phyloP scores from a whole-genome alignment of 1,140 invertebrate species.

The Calephelis virginiensis region DNA sequence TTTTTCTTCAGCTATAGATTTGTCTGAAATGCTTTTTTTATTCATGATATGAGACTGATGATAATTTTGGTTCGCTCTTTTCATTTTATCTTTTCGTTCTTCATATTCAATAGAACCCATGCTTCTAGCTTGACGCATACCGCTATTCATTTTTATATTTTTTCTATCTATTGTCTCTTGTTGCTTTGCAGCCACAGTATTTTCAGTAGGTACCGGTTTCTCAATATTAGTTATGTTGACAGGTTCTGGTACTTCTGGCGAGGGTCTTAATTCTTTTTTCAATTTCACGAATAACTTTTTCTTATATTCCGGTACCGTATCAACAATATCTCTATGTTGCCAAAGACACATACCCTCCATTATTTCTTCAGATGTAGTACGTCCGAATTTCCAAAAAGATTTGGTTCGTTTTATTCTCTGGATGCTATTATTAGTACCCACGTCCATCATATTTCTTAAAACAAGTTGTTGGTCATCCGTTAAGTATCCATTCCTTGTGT shows the following conservation, averaged over 20 bases:
- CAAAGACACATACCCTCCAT: constrained; percentile 91
- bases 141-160: constrained; percentile 63
- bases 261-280: constrained; percentile 65
- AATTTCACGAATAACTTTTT: constrained; percentile 74
- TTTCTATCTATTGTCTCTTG: constrained; percentile 78
- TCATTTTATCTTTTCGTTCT: constrained; percentile 58
- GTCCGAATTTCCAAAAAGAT: constrained; percentile 90
- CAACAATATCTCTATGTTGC: constrained; percentile 90
- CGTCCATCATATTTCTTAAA: constrained; percentile 73
- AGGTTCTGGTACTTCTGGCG: constrained; percentile 57
- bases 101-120: constrained; percentile 73
- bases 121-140: constrained; percentile 73
- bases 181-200: constrained; percentile 44
- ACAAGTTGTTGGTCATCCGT: constrained; percentile 78
- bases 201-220: constrained; percentile 50
- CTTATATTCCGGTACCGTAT: constrained; percentile 80
- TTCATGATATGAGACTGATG: constrained; percentile 55
- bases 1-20: constrained; percentile 71
- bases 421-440: constrained; percentile 71
- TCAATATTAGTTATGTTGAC: constrained; percentile 64
- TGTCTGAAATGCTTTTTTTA: constrained; percentile 74
- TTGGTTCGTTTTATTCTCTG: constrained; percentile 88
- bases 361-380: constrained; percentile 84
- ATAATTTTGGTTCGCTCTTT: constrained; percentile 56
- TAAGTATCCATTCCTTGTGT: constrained; percentile 78